A percentile compares a stretch with the other conserved stretches of the same genome.
phyloP scores from a whole-genome alignment of 2,113 vertebrate genomes.

The Myodes glareolus region DNA sequence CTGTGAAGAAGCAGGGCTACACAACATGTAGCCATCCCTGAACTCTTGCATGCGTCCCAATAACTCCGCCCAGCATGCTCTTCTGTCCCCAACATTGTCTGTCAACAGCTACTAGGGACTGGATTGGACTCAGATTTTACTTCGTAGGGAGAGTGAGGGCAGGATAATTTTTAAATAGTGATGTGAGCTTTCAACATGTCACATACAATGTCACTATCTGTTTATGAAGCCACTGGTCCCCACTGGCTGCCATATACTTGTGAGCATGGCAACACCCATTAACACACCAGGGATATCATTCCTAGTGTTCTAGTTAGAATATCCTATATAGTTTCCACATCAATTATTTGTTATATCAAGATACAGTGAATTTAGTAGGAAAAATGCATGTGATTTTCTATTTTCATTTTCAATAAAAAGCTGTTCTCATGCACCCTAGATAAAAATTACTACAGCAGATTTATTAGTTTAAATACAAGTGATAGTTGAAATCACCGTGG shows the following conservation, averaged over 20 bases:
- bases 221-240: not conserved
- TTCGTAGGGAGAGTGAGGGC: not conserved
- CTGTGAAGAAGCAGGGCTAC: not conserved
- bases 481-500: not conserved
- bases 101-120: not conserved
- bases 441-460: not conserved
- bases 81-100: not conserved
- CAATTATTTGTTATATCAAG: not conserved
- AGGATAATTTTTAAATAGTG: not conserved
- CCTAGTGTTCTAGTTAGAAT: not conserved
- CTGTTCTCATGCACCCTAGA: not conserved
- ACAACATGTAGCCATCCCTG: no score
- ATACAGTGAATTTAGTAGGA: not conserved
- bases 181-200: not conserved
- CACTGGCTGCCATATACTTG: not conserved
- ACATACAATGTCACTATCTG: not conserved
- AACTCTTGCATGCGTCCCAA: not conserved
- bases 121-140: not conserved
- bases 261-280: no score
- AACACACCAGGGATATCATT: not conserved
- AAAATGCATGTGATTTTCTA: not conserved
- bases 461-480: not conserved
- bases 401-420: not conserved
- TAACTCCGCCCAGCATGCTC: not conserved
- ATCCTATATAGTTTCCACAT: not conserved